Percentiles rank a stretch among this genome's conserved stretches.
phyloP scores from a whole-genome alignment of 2,797 vertebrate species.

The Orientallactaga sibirica region DNA sequence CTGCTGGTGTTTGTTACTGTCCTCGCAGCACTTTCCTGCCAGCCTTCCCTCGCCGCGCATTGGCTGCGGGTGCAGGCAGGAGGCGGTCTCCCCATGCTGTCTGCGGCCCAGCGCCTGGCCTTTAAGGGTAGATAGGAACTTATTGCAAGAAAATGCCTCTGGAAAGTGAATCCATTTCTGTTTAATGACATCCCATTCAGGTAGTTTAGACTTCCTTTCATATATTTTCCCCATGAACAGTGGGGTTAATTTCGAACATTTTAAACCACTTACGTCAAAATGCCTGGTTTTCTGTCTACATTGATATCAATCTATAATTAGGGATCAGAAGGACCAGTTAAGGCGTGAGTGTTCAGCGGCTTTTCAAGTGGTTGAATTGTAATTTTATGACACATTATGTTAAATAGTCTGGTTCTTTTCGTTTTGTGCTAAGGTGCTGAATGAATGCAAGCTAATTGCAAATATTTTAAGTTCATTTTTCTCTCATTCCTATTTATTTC shows the following conservation, averaged over 20 bases:
- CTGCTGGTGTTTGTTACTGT: slow-evolving; percentile 83
- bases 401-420: slow-evolving; percentile 55
- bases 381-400: slow-evolving; percentile 78
- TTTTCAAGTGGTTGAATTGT: slow-evolving; percentile 79
- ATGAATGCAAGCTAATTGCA: slow-evolving; percentile 68
- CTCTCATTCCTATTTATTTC: slow-evolving; percentile 36
- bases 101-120: slow-evolving; percentile 71
- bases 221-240: slow-evolving; percentile 68
- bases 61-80: slow-evolving; percentile 81
- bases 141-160: slow-evolving; percentile 61
- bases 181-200: slow-evolving; percentile 63
- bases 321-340: slow-evolving; percentile 74
- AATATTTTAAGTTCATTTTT: slow-evolving; percentile 66
- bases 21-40: slow-evolving; percentile 82
- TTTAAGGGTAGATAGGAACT: slow-evolving; percentile 84
- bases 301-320: slow-evolving; percentile 80
- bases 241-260: slow-evolving; percentile 78
- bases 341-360: slow-evolving; percentile 73
- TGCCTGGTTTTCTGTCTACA: slow-evolving; percentile 67
- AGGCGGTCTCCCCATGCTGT: slow-evolving; percentile 79
- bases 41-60: slow-evolving; percentile 76
- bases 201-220: slow-evolving; percentile 73
- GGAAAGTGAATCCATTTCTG: slow-evolving; percentile 65
- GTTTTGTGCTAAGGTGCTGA: slow-evolving; percentile 53
- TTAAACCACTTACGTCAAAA: slow-evolving; percentile 76